Base-by-base conservation (phyloP, 2,888 invertebrate species). In the Heliconius cydno region DNA sequence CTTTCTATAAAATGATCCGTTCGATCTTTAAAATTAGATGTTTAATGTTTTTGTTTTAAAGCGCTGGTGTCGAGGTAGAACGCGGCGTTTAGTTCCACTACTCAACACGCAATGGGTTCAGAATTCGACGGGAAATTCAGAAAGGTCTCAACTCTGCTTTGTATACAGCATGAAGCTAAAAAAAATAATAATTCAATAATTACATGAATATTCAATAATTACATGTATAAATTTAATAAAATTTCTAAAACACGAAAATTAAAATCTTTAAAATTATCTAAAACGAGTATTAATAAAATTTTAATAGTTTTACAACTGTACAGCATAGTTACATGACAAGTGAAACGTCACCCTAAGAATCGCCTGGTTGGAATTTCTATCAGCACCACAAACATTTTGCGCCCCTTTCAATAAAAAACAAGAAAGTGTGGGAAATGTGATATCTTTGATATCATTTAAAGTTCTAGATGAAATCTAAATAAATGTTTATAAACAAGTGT, bases 361-460 rank as follows among this genome's bases (percentile, higher is more conserved):
- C 78, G 67, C 66, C 65, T 78, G 57, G 65, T 78, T 67, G 57
- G 73, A 60, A 74, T 78, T 73, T 67, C 73, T 78, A 74, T 57
- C 57, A 67, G 25, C 73, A 66, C 60, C 65, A 78, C 57, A 73
- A 78, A 41, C 67, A 78, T 60, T 78, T 73, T 73, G 67, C 78
- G 60, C 73, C 57, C 73, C 67, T 78, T 73, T 78, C 38, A 67
- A 57, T 66, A 34, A 67, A 73, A 74, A 73, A 72, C 57, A 78
- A 78, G 57, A 30, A 78, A 22, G 22, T 65, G 52, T 34, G 41
- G 65, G 19, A 75, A 75, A 75, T 38, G 28, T 41, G n/a, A 57
- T 34, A 73, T 73, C 57, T 22, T 72, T 72, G 65, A 75, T 3
- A 65, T 65, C 75, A 28, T 19, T 41, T 25, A 46, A 75, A 25